Base-by-base conservation (phyloP, 2,113 vertebrate species). In the Puma concolor region DNA sequence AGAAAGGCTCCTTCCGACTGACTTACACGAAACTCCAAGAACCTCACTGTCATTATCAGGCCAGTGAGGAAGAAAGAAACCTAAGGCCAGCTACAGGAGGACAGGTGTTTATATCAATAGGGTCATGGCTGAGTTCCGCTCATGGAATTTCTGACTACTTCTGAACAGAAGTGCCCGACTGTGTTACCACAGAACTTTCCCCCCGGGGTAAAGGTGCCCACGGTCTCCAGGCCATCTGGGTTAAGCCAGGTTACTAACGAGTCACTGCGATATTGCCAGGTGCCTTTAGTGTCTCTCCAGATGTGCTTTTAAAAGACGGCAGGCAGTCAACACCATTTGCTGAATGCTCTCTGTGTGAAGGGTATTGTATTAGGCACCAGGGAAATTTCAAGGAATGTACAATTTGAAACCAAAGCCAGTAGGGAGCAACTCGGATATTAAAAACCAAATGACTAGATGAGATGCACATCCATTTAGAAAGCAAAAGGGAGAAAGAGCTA, bases 361-460 rank as follows among this genome's bases (percentile, higher is more conserved):
- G 27, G 66, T 81, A 97, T 86, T 97, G 60, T 93, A 96, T 88
- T 95, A 96, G 91, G 90, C 94, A 97, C 77, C 63, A 64, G 96
- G 96, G 95, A 98, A 98, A 98, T 97, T 96, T 97, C 94, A 97
- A 98, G 90, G 83, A 81, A 96, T 95, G 92, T 92, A 97, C 96
- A 96, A 97, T 94, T 93, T 97, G 93, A 93, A 95, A 91, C n/a
- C 94, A 38, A 52, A 97, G 64, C 95, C 96, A 88, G 96, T 86
- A n/a, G 92, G 79, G 86, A 96, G 64, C 69, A 97, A 83, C 67
- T 96, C 41, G 84, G 96, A 96, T 95, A 98, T 97, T 97, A 97
- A 97, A 96, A 98, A 96, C 48, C 83, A 92, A 97, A 84, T 95
- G 94, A 96, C 87, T 92, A 97, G 80, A 93, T 86, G 54, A 84